Percentiles rank a stretch among this genome's conserved stretches.
These are phyloP conservation scores for Avahi laniger DNA, from an alignment of 2,797 vertebrate species.

Conservation along the genomic window DNA sequence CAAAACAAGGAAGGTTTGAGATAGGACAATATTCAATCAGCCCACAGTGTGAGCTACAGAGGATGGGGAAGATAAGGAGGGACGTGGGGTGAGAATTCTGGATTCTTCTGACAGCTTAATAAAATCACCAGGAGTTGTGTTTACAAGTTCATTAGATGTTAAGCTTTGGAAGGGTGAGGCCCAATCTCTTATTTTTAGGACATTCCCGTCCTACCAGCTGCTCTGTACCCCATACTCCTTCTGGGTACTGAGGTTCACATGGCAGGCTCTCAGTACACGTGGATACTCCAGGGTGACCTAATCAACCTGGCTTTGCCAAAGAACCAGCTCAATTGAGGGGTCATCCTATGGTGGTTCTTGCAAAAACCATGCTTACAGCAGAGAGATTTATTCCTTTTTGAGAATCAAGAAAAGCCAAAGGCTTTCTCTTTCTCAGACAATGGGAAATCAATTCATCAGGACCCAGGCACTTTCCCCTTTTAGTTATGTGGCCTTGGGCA, in stretches of 20 bases:
- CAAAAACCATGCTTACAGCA: not conserved
- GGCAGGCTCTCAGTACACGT: fast-evolving
- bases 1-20: not conserved
- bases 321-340: not conserved
- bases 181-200: not conserved
- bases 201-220: not conserved
- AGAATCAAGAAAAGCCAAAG: not conserved
- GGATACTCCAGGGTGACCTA: not conserved
- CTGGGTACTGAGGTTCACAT: not conserved
- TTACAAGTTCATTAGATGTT: not conserved
- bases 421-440: not conserved
- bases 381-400: not conserved
- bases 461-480: fast-evolving
- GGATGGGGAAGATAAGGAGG: not conserved
- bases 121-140: not conserved
- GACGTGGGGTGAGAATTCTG: not conserved
- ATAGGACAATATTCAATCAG: not conserved
- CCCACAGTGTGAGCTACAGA: not conserved
- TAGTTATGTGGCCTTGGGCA: not conserved
- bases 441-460: not conserved
- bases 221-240: not conserved
- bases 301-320: not conserved
- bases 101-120: not conserved
- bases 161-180: not conserved
- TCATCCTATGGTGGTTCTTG: not conserved